Conservation (phyloP, 2,113 vertebrate genomes). For the Apaloderma vittatum region DNA sequence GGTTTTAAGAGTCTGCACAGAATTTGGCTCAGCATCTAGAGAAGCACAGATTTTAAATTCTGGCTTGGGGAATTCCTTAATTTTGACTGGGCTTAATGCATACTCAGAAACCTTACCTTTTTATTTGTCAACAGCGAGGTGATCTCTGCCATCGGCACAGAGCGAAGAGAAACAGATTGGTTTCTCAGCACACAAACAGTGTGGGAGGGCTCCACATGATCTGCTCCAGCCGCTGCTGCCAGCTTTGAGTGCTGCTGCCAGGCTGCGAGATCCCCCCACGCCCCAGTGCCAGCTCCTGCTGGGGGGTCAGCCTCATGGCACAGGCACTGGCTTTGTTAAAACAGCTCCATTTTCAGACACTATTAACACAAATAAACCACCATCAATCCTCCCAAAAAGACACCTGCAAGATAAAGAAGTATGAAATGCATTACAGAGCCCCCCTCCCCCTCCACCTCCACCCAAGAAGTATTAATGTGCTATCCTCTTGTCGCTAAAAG, state of each 20-base stretch:
- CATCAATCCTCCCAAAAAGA: background rate
- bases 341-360: no score
- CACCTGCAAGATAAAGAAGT: accelerated
- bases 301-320: background rate
- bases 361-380: background rate
- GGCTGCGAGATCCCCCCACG: no score
- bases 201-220: background rate
- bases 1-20: background rate
- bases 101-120: background rate
- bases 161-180: background rate
- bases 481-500: background rate
- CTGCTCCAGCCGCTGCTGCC: background rate
- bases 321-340: no score
- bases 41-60: background rate
- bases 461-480: background rate
- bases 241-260: background rate
- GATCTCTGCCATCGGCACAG: background rate
- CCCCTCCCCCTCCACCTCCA: accelerated
- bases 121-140: background rate
- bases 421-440: no score
- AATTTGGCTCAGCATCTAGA: background rate
- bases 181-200: background rate
- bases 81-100: background rate
- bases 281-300: no score
- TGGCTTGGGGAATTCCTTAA: background rate